phyloP scores from a whole-genome alignment of 1,140 invertebrate species.

The Stenopsyche tienmushanensis region DNA sequence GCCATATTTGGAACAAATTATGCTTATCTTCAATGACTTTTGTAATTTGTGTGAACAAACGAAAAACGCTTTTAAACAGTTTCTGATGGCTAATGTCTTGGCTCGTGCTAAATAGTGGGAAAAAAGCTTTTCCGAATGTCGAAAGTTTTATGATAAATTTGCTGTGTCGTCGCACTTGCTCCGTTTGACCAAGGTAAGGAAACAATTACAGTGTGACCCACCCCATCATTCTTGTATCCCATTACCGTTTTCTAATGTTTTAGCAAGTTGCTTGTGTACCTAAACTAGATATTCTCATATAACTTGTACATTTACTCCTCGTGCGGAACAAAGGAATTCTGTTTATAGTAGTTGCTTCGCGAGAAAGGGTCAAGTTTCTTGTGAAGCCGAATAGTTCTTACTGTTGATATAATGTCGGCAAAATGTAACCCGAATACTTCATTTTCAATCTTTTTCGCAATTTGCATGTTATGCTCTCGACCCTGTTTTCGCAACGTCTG shows the following conservation, averaged over 20 bases:
- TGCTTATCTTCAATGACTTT: too few relatives aligned
- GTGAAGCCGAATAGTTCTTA: conserved; percentile 9
- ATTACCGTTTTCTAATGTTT: conserved; percentile 38
- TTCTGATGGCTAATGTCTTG: too few relatives aligned
- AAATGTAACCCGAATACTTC: background rate
- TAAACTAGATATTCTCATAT: conserved; percentile 16
- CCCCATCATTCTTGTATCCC: conserved; percentile 15
- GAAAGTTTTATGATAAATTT: conserved; percentile 22
- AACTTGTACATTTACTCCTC: conserved; percentile 16
- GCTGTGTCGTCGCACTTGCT: conserved; percentile 16
- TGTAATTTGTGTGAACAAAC: too few relatives aligned
- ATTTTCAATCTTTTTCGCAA: background rate
- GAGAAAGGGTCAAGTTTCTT: conserved; percentile 28
- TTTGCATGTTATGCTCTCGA: background rate
- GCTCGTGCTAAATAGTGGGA: too few relatives aligned
- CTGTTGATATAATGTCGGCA: background rate
- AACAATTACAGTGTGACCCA: conserved; percentile 20
- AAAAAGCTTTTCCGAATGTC: too few relatives aligned
- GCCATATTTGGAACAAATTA: too few relatives aligned
- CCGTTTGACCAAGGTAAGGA: conserved; percentile 32
- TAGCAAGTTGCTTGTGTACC: conserved; percentile 24
- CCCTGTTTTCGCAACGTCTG: too few relatives aligned
- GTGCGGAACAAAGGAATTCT: conserved; percentile 30
- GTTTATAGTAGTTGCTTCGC: conserved; percentile 21
- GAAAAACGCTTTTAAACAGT: too few relatives aligned